A percentile compares a stretch with the other conserved stretches of the same genome.
These are phyloP conservation scores for Ramphastos sulfuratus DNA, from an alignment of 2,113 vertebrate genomes.

Conservation along the genomic window DNA sequence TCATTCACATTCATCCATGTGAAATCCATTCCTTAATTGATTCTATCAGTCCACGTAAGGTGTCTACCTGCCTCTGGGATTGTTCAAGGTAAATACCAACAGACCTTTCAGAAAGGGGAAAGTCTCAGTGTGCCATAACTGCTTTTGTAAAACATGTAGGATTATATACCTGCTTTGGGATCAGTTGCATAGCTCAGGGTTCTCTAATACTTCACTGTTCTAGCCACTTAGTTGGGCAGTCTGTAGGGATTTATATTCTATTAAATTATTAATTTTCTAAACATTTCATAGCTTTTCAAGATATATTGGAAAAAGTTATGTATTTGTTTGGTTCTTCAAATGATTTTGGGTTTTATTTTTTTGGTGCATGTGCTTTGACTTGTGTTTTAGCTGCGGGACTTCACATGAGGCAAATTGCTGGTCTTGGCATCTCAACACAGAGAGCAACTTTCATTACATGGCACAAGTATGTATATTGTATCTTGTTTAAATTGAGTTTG, in stretches of 20 bases:
- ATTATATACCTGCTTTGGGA: background rate
- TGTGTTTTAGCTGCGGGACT: slow-evolving; percentile 82
- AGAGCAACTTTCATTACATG: slow-evolving; percentile 93
- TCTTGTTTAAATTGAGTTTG: background rate
- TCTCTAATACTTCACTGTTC: background rate
- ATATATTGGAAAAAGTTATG: background rate
- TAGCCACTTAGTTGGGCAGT: background rate
- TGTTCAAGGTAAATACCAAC: background rate
- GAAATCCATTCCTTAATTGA: background rate
- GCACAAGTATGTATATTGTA: slow-evolving; percentile 80
- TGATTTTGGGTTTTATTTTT: background rate
- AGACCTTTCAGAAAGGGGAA: background rate
- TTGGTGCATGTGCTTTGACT: background rate
- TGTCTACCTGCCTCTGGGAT: background rate
- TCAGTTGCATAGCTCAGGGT: background rate
- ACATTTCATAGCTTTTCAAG: background rate
- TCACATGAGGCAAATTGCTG: slow-evolving; percentile 86
- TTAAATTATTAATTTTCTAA: background rate
- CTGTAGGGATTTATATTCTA: background rate
- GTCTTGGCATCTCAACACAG: slow-evolving; percentile 94
- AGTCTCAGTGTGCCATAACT: background rate
- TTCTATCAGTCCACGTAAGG: background rate
- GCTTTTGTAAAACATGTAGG: background rate
- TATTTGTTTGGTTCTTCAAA: background rate
- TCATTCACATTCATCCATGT: background rate